A percentile compares a stretch with the other conserved stretches of the same genome.
These are phyloP conservation scores for Danio kyathit DNA, from an alignment of 2,797 vertebrate species.

Conservation along the genomic window DNA sequence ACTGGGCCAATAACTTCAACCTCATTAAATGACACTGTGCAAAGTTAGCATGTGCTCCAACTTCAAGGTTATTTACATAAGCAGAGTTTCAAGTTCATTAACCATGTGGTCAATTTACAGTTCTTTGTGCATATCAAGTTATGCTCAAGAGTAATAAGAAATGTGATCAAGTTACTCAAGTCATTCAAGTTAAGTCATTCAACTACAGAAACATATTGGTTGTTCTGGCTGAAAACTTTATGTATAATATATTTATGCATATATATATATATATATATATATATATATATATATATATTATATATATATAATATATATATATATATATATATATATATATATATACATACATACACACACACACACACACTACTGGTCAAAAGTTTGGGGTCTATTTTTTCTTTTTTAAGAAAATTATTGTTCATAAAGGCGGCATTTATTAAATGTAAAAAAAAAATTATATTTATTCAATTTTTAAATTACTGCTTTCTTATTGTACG, in stretches of 20 bases:
- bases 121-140: background rate
- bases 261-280: background rate
- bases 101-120: background rate
- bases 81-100: slow-evolving; percentile 12
- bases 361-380: no score
- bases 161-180: background rate
- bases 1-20: background rate
- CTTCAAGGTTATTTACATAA: slow-evolving; percentile 17
- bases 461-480: no score
- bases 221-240: background rate
- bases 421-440: no score
- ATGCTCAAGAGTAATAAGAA: background rate
- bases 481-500: no score
- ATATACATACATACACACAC: no score
- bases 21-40: background rate
- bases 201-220: background rate
- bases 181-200: background rate
- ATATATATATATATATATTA: background rate
- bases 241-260: no score
- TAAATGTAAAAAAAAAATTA: no score
- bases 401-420: no score
- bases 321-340: background rate
- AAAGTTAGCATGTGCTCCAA: background rate
- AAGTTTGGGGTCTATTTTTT: no score
- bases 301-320: no score